Conservation (phyloP, 2,888 invertebrate species). For the Doris montereyensis region DNA sequence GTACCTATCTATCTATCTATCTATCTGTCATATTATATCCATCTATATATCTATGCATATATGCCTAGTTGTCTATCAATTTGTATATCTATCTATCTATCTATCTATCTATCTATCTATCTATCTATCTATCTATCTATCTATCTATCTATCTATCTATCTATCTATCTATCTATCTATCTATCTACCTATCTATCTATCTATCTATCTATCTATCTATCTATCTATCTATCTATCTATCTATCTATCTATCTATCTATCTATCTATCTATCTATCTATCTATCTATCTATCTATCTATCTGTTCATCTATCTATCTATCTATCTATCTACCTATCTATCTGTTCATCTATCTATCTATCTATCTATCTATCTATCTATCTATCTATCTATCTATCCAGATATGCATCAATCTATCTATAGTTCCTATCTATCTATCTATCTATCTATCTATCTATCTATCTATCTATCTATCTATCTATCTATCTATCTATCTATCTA, state of each 20-base stretch:
- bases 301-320: not conserved
- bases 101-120: not conserved
- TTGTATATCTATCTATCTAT: not conserved
- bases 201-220: not conserved
- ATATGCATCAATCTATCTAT: not conserved
- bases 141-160: not conserved
- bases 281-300: not conserved
- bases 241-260: not conserved
- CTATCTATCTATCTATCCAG: not conserved
- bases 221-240: not conserved
- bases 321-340: not conserved
- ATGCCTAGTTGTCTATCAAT: not conserved
- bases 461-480: not conserved
- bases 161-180: not conserved
- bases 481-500: not conserved
- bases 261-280: too few species aligned
- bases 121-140: not conserved
- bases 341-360: not conserved
- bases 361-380: not conserved
- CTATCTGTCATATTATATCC: too few species aligned
- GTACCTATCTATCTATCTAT: not conserved
- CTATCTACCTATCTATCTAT: not conserved
- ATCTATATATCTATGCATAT: too few species aligned
- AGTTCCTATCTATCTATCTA: not conserved
- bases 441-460: not conserved